Conservation (phyloP, 2,888 invertebrate species). For the Eucera pruinosa region DNA sequence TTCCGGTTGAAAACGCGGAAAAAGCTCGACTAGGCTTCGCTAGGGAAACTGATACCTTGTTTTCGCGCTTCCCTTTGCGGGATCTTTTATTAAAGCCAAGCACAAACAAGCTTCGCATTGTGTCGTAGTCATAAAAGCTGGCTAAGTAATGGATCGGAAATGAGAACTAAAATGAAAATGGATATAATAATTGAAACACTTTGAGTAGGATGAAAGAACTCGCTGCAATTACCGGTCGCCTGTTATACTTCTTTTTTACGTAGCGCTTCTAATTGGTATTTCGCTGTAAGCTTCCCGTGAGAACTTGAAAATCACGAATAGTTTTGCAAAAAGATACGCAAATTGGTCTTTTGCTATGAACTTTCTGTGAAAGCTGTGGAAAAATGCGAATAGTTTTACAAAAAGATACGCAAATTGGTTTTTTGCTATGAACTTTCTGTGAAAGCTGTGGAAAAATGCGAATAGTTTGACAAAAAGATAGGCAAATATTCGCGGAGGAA, state of each 20-base stretch:
- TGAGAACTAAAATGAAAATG: constrained; percentile 10
- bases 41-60: constrained; percentile 11
- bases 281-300: too few species aligned
- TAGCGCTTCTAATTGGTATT: not conserved
- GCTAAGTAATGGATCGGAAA: constrained; percentile 30
- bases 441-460: too few species aligned
- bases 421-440: too few species aligned
- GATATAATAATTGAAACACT: constrained; percentile 28
- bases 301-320: not conserved
- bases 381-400: too few species aligned
- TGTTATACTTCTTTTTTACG: not conserved
- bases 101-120: constrained; percentile 10
- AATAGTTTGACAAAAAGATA: too few species aligned
- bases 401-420: too few species aligned
- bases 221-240: too few species aligned
- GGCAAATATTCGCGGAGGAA: too few species aligned
- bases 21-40: not conserved
- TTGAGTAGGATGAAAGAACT: not conserved
- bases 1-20: constrained; percentile 15
- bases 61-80: constrained; percentile 23
- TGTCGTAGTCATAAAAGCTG: constrained; percentile 23
- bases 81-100: constrained; percentile 24
- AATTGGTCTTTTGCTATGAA: too few species aligned
- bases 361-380: too few species aligned
- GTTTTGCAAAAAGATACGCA: not conserved